These are phyloP conservation scores for Pardalotus punctatus DNA, from an alignment of 2,113 vertebrate genomes.

Conservation along the genomic window DNA sequence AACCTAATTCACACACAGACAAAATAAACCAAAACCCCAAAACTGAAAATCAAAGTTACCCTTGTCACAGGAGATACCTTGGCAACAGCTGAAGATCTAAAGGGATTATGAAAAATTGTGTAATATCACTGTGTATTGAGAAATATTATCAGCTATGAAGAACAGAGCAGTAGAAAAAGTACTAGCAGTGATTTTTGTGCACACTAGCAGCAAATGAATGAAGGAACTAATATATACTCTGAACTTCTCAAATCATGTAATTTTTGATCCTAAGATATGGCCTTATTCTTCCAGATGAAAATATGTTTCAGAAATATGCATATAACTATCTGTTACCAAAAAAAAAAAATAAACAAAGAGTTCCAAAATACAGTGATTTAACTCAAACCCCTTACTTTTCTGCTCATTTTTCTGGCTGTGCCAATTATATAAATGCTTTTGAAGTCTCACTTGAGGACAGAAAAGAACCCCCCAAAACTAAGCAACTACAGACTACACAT, in stretches of 20 bases:
- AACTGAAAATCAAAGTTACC: background rate
- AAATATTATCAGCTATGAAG: background rate
- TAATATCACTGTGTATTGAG: background rate
- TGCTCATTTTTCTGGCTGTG: background rate
- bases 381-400: background rate
- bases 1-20: background rate
- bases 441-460: background rate
- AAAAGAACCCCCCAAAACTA: background rate
- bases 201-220: background rate
- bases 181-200: background rate
- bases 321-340: background rate
- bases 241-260: background rate
- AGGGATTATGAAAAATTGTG: background rate
- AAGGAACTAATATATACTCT: background rate
- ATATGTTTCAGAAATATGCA: background rate
- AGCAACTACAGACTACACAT: background rate
- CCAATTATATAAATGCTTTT: background rate
- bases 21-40: fast-evolving
- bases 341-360: background rate
- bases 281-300: background rate
- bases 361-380: background rate
- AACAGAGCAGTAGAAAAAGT: background rate
- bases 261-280: background rate
- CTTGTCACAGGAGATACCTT: background rate
- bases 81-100: background rate